Percentiles rank a stretch among this genome's conserved stretches.
These are phyloP conservation scores for Opisthocomus hoazin DNA, from an alignment of 2,113 vertebrate genomes.

Conservation along the genomic window DNA sequence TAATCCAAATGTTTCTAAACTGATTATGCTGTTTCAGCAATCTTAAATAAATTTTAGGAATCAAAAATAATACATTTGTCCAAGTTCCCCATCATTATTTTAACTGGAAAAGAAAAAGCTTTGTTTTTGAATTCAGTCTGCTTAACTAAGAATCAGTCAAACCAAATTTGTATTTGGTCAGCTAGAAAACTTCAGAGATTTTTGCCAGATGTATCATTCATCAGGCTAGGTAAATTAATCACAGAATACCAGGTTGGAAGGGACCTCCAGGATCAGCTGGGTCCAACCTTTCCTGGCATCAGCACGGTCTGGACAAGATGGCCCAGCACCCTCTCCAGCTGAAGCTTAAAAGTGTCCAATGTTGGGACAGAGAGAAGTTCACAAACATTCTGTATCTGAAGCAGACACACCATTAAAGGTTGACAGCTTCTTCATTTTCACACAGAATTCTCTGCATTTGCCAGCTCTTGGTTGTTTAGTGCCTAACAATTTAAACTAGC, in stretches of 20 bases:
- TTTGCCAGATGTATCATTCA: background rate
- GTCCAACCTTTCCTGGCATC: too few relatives aligned
- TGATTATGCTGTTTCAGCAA: slow-evolving; percentile 5
- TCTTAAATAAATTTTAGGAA: background rate
- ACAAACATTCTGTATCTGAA: background rate
- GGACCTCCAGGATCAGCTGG: too few relatives aligned
- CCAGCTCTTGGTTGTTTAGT: background rate
- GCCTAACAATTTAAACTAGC: background rate
- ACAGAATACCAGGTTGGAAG: too few relatives aligned
- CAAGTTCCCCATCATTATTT: background rate
- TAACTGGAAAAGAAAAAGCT: background rate
- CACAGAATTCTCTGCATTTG: background rate
- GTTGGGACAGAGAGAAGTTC: too few relatives aligned
- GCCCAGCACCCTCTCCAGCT: too few relatives aligned
- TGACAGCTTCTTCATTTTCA: background rate
- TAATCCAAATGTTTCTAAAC: background rate
- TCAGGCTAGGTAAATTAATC: background rate
- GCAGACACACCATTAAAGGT: background rate
- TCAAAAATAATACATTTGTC: background rate
- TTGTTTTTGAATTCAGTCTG: background rate
- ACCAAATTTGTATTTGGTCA: background rate
- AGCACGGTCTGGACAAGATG: too few relatives aligned
- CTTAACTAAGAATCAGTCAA: slow-evolving; percentile 18
- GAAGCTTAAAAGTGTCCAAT: too few relatives aligned
- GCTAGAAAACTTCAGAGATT: background rate